Percentiles rank a stretch among this genome's conserved stretches.
phyloP scores from a whole-genome alignment of 2,888 invertebrate genomes.

The Kryphioiulus occultus region DNA sequence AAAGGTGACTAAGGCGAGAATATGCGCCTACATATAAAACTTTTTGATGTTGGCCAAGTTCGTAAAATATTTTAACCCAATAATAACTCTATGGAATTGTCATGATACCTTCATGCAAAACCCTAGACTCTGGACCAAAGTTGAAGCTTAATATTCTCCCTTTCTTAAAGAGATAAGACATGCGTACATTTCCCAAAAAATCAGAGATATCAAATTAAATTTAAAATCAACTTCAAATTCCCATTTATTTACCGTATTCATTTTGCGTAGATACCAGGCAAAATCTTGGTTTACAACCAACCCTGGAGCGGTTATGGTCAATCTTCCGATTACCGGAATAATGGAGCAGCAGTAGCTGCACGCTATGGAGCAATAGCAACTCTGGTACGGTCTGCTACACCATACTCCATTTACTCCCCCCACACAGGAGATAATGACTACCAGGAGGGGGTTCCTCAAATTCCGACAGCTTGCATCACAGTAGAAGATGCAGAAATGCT shows the following conservation, averaged over 20 bases:
- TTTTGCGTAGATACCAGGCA: conserved; percentile 58
- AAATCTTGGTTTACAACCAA: conserved; percentile 62
- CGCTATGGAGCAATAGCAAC: conserved; percentile 61
- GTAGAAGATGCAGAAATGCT: conserved; percentile 63
- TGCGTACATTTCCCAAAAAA: no score
- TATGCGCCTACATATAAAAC: no score
- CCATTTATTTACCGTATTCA: neutral
- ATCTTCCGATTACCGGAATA: conserved; percentile 59
- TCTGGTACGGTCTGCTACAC: conserved; percentile 61
- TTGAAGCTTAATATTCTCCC: no score
- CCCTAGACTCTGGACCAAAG: no score
- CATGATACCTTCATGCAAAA: no score
- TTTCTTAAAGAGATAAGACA: no score
- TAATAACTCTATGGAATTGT: no score
- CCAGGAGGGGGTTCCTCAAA: conserved; percentile 48
- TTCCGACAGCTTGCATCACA: conserved; percentile 59
- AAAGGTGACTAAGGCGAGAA: no score
- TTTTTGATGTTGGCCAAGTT: no score
- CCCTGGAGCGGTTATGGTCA: conserved; percentile 59
- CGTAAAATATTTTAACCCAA: no score
- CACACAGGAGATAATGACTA: conserved; percentile 61
- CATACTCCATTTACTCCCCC: conserved; percentile 61
- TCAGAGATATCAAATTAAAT: no score
- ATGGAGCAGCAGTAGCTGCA: conserved; percentile 60
- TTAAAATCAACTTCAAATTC: no score